Evolutionary conservation across 2,888 invertebrate genomes (phyloP), one percentile per base, ranked within the genome.

Genomic region (Bruchidius siliquastri): DNA sequence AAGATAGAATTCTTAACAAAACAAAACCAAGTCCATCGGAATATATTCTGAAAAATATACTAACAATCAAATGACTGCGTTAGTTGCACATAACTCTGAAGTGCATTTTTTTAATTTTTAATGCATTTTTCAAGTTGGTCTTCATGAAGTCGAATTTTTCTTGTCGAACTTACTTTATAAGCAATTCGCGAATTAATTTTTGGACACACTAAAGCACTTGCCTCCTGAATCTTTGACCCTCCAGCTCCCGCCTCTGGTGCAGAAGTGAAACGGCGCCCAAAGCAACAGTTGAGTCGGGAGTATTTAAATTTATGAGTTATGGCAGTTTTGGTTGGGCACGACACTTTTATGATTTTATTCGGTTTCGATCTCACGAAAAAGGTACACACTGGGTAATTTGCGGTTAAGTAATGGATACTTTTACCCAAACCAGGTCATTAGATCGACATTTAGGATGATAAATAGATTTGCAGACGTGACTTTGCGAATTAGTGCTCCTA

Each of bases 221-320:
- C 2, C 26, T 26, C 2, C 26, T 8, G 8, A 8, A 8, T 26
- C 49, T 3, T 1, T 49, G 49, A 1, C 1, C 49, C 49, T 49
- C 13, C 1, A 13, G 49, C 18, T 49, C 8, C n/a, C 49, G 49
- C 49, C 49, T 8, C 49, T 49, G 49, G 49, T 1, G 13, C 49
- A 49, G 26, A 49, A 49, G 49, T 49, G 13, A 18, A 49, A 49
- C 3, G 13, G 49, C 49, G 49, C 1, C 1, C 13, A 13, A 49
- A 32, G 71, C 68, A 74, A 68, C 73, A 75, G 72, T 74, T 71
- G 71, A 73, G 72, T 68, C 20, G 10, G 73, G 21, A 72, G 67
- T 74, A 76, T 72, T 73, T 69, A 79, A 77, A 80, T 81, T 81
- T 82, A 80, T 80, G 78, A 79, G 81, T 80, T 81, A 78, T 80